Percentiles rank a stretch among this genome's conserved stretches.
phyloP scores from a whole-genome alignment of 53 echinoderm and acorn worm species.

The Mesocentrotus franciscanus region DNA sequence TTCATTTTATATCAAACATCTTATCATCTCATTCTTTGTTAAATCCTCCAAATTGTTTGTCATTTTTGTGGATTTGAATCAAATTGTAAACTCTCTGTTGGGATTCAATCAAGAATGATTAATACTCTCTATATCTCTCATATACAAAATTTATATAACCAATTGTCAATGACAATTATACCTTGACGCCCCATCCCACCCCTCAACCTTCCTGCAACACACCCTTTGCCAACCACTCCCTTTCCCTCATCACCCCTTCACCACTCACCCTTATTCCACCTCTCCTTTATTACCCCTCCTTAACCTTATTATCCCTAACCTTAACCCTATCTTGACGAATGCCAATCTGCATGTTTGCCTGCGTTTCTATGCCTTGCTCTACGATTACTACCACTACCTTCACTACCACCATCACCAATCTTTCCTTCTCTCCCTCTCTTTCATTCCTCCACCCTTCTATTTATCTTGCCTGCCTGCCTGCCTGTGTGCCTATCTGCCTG shows the following conservation, averaged over 20 bases:
- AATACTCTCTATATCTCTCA: neutral
- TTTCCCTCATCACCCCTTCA: neutral
- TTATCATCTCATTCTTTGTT: neutral
- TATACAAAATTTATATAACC: neutral
- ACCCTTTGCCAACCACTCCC: neutral
- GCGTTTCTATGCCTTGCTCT: neutral
- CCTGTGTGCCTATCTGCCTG: conserved; percentile 4
- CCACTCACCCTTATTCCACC: neutral
- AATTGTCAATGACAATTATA: neutral
- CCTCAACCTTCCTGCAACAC: neutral
- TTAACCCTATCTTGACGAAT: neutral
- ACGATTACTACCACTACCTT: neutral
- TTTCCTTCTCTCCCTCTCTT: conserved; percentile 13
- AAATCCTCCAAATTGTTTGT: neutral
- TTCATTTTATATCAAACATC: neutral
- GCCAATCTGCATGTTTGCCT: neutral
- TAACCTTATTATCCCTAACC: neutral
- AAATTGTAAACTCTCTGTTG: neutral
- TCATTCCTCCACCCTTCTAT: neutral
- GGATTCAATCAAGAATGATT: neutral
- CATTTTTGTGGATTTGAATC: neutral
- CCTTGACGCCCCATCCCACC: neutral
- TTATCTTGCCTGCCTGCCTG: conserved; percentile 8
- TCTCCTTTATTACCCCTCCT: neutral
- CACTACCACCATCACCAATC: neutral